These are phyloP conservation scores for Pardosa pseudoannulata DNA, from an alignment of 2,888 invertebrate genomes.

Conservation along the genomic window DNA sequence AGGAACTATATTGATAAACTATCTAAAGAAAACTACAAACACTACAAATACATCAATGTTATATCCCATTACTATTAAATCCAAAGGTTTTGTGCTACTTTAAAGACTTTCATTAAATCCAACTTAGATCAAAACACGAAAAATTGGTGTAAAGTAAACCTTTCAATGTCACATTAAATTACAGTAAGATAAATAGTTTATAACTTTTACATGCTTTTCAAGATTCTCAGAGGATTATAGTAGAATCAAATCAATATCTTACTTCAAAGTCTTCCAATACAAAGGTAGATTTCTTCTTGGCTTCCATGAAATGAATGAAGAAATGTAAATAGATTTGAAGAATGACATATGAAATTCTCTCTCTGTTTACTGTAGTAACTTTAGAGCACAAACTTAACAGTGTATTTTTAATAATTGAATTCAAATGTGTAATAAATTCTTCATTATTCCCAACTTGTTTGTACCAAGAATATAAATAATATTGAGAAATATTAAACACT, in stretches of 20 bases:
- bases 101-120: too few species aligned
- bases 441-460: constrained; percentile 56
- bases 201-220: not conserved
- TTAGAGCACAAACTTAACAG: constrained; percentile 27
- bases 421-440: constrained; percentile 41
- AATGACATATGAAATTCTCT: constrained; percentile 38
- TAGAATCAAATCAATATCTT: not conserved
- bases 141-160: too few species aligned
- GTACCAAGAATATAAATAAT: constrained; percentile 70
- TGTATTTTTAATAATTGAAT: constrained; percentile 48
- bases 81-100: too few species aligned
- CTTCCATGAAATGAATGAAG: constrained; percentile 50
- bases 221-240: not conserved
- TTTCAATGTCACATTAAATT: too few species aligned
- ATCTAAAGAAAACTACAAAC: too few species aligned
- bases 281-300: constrained; percentile 45
- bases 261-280: constrained; percentile 46
- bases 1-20: too few species aligned
- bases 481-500: constrained; percentile 54
- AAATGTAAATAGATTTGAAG: constrained; percentile 49
- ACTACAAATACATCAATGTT: too few species aligned
- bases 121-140: too few species aligned
- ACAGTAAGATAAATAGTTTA: too few species aligned
- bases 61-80: too few species aligned
- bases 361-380: constrained; percentile 46